phyloP scores from a whole-genome alignment of 2,888 invertebrate species.

The Pocota personata region DNA sequence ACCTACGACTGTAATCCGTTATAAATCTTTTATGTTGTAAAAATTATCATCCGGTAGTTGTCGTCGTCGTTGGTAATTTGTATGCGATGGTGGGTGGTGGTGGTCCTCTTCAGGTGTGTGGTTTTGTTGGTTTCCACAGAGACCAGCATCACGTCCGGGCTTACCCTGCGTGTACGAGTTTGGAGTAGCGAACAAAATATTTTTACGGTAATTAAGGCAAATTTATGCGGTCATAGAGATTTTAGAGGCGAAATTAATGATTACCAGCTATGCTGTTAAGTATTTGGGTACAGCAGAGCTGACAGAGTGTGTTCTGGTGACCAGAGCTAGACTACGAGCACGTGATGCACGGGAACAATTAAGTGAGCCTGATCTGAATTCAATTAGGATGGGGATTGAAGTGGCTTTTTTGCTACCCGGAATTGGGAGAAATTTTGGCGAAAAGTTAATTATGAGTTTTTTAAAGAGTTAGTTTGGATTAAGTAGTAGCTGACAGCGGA shows the following conservation, averaged over 20 bases:
- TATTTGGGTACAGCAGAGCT: background rate
- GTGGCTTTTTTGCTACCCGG: background rate
- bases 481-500: background rate
- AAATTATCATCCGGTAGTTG: slow-evolving; percentile 56
- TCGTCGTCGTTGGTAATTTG: slow-evolving; percentile 9
- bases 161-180: slow-evolving; percentile 50
- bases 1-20: slow-evolving; percentile 58
- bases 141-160: slow-evolving; percentile 26
- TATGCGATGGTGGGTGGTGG: background rate
- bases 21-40: slow-evolving; percentile 57
- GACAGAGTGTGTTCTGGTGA: background rate
- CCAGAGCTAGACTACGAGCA: slow-evolving; percentile 3
- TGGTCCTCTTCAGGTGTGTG: background rate
- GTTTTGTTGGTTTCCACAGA: slow-evolving; percentile 22
- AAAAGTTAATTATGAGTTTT: background rate
- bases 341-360: slow-evolving; percentile 29
- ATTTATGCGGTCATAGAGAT: slow-evolving; percentile 66
- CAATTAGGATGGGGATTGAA: slow-evolving; percentile 10
- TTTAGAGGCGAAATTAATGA: slow-evolving; percentile 50
- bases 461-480: slow-evolving; percentile 9
- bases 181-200: slow-evolving; percentile 53
- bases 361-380: slow-evolving; percentile 39
- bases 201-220: slow-evolving; percentile 64
- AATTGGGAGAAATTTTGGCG: background rate
- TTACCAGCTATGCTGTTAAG: slow-evolving; percentile 28